Base-by-base conservation (phyloP, 2,888 invertebrate species). In the Aelia acuminata region DNA sequence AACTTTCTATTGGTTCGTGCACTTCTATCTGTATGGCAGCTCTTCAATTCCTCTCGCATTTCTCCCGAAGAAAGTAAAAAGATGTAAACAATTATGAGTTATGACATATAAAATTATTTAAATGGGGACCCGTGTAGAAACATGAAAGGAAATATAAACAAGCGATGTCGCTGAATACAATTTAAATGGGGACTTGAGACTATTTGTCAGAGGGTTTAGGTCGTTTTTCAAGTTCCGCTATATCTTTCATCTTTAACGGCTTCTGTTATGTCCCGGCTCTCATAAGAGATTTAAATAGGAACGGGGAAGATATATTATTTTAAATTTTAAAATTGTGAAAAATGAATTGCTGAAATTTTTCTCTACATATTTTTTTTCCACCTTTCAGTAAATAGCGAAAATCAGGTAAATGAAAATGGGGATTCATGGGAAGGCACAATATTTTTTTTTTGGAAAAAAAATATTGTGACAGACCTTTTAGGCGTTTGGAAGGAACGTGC, bases 181-280 rank as follows among this genome's bases (percentile, higher is more conserved):
- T 26, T 26, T 57, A 57, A 57, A 57, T 57, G 57, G 26, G 57
- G 3, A 57, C 26, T 26, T 15, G 57, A 4, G 26, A n/a, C 57
- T 57, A 57, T 57, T 57, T 26, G 57, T 57, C 26, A 57, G 13
- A 26, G 3, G 15, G 57, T 20, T 26, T 10, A 15, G 26, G 57
- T 57, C 57, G 57, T 57, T 57, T 57, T 57, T 57, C 57, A 57
- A 57, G 57, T 26, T 57, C 57, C 57, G 57, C 57, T 57, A 57
- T 26, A 57, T 8, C 57, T 57, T 53, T 57, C 13, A 57, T 8
- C 57, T 57, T 53, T 57, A 57, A 57, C 57, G 57, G 15, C 57
- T 57, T 11, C 57, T 26, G 57, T 57, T 57, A 57, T 57, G 57
- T 57, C 57, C 26, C 8, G 26, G 26, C 26, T 57, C 13, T 57